Base-by-base conservation (phyloP, 2,888 invertebrate species). In the Aphidoletes aphidimyza region DNA sequence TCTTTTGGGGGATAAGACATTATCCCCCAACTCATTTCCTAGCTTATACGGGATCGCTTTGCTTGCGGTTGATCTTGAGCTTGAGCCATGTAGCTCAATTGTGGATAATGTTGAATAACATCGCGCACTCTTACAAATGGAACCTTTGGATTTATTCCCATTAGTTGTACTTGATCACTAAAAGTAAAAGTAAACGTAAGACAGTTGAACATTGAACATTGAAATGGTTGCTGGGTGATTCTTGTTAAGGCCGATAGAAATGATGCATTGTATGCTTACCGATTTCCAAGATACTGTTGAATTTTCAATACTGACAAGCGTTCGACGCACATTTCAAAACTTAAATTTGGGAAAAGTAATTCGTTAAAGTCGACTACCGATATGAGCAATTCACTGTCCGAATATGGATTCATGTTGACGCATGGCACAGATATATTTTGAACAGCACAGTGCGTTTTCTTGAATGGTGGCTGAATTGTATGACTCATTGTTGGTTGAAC, bases 331-430 rank as follows among this genome's bases (percentile, higher is more conserved):
- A 93, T 94, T 87, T 93, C 92, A 86, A 95, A 92, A 86, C 94
- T 92, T 85, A 94, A 93, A 86, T 93, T 92, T 86, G 95, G 95
- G 90, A 96, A 96, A 91, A 95, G 95, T 89, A 94, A 93, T 88
- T 93, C 92, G 85, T 95, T 94, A 86, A 96, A 93, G 90, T 96
- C 96, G 8, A 94, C 94, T 86, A 96, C 91, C 19, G 96, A 95
- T 92, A 96, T 95, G 88, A 96, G 91, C 88, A 95, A 92, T 89
- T 96, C 96, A 34, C 94, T 93, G 89, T 95, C 95, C 87, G 94
- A 93, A 91, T 94, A 95, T 22, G 96, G 95, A 91, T 96, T 95
- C 90, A 95, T 94, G 90, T 96, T 96, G 88, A 97, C 95, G 90
- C 95, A 96, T 84, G 95, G 95, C 87, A 96, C 94, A 92, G 95